Evolutionary conservation across 2,888 invertebrate species (phyloP).

Genomic region (Ornithoptera priamus): DNA sequence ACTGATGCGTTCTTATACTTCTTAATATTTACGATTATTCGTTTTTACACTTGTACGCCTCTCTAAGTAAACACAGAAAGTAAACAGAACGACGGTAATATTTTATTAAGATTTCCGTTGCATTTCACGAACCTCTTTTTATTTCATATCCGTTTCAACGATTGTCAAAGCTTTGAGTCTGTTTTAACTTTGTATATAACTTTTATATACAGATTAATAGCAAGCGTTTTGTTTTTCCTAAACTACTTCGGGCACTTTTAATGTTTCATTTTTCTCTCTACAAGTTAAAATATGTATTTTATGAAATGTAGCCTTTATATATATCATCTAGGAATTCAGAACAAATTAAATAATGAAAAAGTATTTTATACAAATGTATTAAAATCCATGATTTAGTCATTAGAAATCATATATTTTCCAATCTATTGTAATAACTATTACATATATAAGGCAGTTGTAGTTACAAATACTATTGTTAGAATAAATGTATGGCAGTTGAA

Average conservation of each 20-base stretch:
- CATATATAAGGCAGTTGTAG: too few relatives aligned
- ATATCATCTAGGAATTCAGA: too few relatives aligned
- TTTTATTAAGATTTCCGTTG: neutral
- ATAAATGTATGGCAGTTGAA: too few relatives aligned
- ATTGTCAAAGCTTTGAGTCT: constrained; percentile 10
- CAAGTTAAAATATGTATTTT: too few relatives aligned
- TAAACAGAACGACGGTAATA: neutral
- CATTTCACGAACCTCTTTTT: neutral
- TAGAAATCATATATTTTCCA: too few relatives aligned
- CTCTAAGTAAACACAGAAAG: neutral
- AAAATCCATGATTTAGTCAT: too few relatives aligned
- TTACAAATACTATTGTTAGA: too few relatives aligned
- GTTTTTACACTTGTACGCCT: neutral
- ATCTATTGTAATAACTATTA: too few relatives aligned
- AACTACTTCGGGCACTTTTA: neutral
- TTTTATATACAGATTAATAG: neutral
- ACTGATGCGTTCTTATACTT: too few relatives aligned
- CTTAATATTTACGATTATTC: neutral
- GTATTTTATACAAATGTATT: too few relatives aligned
- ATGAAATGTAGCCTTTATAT: too few relatives aligned
- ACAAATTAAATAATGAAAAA: too few relatives aligned
- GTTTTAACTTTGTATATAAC: neutral
- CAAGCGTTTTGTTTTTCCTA: neutral
- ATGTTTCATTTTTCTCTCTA: neutral
- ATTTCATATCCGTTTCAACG: neutral